A percentile compares a stretch with the other conserved stretches of the same genome.
phyloP scores from a whole-genome alignment of 1,140 invertebrate genomes.

The Acromyrmex heyeri region DNA sequence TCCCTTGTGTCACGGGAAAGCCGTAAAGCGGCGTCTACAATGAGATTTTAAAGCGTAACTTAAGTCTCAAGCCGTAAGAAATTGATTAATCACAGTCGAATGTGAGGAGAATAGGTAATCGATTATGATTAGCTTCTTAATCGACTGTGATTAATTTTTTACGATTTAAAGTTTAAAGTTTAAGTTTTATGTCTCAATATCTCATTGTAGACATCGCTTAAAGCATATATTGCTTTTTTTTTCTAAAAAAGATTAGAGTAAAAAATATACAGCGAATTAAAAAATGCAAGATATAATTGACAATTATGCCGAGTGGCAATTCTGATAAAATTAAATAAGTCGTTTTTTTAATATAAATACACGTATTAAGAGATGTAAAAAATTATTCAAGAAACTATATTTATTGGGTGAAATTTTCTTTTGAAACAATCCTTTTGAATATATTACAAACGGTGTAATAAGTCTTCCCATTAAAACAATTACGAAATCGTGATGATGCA shows the following conservation, averaged over 20 bases:
- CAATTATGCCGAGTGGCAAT: neutral
- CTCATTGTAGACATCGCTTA: no score
- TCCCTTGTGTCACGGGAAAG: conserved; percentile 59
- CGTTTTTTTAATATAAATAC: neutral
- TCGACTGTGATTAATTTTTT: no score
- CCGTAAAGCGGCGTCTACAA: neutral
- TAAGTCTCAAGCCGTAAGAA: no score
- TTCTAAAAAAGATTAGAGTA: neutral
- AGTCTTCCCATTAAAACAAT: neutral
- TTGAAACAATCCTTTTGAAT: neutral
- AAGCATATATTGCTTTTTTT: neutral
- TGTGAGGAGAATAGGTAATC: no score
- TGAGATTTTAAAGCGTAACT: no score
- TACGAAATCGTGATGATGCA: conserved; percentile 46
- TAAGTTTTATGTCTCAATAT: no score
- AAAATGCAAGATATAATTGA: neutral
- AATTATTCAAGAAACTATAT: neutral
- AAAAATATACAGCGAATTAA: neutral
- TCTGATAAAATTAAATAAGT: neutral
- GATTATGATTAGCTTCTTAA: no score
- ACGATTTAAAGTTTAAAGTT: no score
- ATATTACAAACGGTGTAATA: neutral
- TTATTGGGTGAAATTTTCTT: neutral
- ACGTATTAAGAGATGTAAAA: neutral
- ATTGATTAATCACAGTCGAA: no score